Evolutionary conservation across 53 echinoderm and acorn worm species (phyloP).

Genomic region (Patiria pectinifera): DNA sequence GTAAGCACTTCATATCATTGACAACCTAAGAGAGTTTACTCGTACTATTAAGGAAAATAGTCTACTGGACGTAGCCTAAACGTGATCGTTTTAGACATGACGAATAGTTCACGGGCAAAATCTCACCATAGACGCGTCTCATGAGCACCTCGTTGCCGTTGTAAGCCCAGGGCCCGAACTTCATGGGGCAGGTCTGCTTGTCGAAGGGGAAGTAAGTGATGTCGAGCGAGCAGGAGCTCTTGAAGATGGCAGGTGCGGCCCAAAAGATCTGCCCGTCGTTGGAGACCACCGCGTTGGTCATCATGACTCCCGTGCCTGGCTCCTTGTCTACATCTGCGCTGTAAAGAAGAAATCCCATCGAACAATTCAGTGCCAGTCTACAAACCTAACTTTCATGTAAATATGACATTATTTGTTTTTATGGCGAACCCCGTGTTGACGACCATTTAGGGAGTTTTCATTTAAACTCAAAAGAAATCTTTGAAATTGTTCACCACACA

Average conservation of each 20-base stretch:
- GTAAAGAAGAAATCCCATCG: not conserved
- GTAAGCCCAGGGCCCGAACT: slow-evolving; percentile 95
- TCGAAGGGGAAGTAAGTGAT: slow-evolving; percentile 89
- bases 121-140: slow-evolving; percentile 73
- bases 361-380: not conserved
- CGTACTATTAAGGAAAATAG: no score
- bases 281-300: slow-evolving; percentile 82
- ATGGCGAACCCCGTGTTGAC: no score
- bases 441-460: no score
- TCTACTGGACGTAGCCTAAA: no score
- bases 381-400: no score
- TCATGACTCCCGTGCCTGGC: slow-evolving; percentile 84
- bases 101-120: not conserved
- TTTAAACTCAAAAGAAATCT: no score
- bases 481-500: no score
- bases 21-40: no score
- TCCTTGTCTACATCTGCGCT: slow-evolving; percentile 95
- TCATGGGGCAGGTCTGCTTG: slow-evolving; percentile 79
- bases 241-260: slow-evolving; percentile 96
- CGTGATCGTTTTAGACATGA: no score
- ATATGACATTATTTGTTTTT: not conserved
- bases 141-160: slow-evolving; percentile 84
- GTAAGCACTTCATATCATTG: no score
- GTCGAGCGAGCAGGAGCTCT: slow-evolving; percentile 82
- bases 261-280: slow-evolving; percentile 77